Conservation (phyloP, 2,888 invertebrate species). For the Macropis europaea region DNA sequence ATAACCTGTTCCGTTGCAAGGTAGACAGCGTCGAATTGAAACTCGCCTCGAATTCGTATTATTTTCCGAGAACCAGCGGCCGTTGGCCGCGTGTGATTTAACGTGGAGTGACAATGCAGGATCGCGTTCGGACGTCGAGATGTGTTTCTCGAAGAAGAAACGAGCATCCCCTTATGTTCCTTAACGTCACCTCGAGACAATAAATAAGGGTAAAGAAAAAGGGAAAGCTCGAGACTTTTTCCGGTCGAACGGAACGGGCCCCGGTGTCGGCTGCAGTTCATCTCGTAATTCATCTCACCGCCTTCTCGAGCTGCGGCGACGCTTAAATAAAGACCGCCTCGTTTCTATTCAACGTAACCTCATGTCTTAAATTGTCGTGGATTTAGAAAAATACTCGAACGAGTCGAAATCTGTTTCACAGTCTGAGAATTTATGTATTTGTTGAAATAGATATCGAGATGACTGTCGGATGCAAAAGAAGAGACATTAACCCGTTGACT, state of each 20-base stretch:
- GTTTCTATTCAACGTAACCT: conserved; percentile 15
- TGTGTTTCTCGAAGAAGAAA: conserved; percentile 1
- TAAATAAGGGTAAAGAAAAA: conserved; percentile 15
- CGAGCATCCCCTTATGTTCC: conserved; percentile 16
- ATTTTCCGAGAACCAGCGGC: neutral
- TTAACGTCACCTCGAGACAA: conserved; percentile 14
- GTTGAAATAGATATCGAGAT: too few relatives aligned
- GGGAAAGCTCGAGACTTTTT: conserved; percentile 19
- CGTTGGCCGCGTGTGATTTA: neutral
- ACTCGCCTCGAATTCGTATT: conserved; percentile 5
- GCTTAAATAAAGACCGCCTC: conserved; percentile 31
- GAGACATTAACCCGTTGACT: too few relatives aligned
- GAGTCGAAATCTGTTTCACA: too few relatives aligned
- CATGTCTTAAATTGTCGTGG: neutral
- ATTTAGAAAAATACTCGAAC: too few relatives aligned
- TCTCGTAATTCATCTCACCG: conserved; percentile 55
- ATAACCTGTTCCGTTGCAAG: conserved; percentile 6
- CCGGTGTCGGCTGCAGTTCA: conserved; percentile 38
- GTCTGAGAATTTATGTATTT: too few relatives aligned
- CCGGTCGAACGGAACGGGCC: conserved; percentile 18
- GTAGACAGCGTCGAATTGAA: conserved; percentile 24
- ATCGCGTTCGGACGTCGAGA: neutral
- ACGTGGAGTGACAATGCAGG: conserved; percentile 11
- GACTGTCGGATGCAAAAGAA: too few relatives aligned
- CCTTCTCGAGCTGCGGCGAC: conserved; percentile 13